These are phyloP conservation scores for Porites evermanni DNA, from an alignment of 92 coral and sea anemone species.

Conservation along the genomic window DNA sequence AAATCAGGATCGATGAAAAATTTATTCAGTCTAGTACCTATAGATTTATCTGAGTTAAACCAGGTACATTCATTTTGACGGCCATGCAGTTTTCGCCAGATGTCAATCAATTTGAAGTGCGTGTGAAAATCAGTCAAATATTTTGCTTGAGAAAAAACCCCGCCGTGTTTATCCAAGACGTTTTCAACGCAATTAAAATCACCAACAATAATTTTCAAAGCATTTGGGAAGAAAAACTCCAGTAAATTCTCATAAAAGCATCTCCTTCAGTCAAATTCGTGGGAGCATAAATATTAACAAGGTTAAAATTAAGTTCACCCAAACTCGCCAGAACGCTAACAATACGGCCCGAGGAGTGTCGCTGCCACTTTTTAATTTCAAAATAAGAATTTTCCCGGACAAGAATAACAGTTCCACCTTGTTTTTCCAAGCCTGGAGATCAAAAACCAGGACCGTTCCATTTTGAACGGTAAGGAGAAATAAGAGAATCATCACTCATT, in stretches of 20 bases:
- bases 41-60: background rate
- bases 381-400: background rate
- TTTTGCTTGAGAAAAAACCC: background rate
- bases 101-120: background rate
- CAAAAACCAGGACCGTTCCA: background rate
- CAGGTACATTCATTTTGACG: background rate
- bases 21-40: background rate
- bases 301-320: background rate
- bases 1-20: background rate
- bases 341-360: conserved; percentile 12
- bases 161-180: background rate
- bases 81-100: background rate
- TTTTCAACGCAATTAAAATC: conserved; percentile 13
- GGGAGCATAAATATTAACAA: conserved; percentile 10
- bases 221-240: background rate
- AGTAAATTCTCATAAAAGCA: background rate
- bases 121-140: background rate
- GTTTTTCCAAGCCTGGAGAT: conserved; percentile 26
- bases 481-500: background rate
- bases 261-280: background rate
- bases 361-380: background rate
- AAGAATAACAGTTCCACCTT: background rate
- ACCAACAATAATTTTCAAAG: background rate
- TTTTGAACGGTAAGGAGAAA: background rate
- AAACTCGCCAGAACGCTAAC: background rate